phyloP scores from a whole-genome alignment of 2,113 vertebrate genomes.

The Tachuris rubrigastra region DNA sequence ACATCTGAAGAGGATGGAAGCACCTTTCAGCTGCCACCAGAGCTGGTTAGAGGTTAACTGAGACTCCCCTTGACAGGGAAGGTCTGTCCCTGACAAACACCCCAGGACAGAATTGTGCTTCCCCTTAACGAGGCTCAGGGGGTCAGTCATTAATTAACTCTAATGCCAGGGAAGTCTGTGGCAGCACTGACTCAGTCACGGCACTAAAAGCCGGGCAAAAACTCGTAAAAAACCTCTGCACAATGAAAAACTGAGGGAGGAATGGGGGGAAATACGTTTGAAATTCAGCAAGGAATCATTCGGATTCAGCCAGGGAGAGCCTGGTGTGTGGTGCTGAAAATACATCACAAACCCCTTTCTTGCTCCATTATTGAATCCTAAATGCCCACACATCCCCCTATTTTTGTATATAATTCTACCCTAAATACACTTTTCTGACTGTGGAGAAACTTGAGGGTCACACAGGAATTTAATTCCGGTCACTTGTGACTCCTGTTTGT shows the following conservation, averaged over 20 bases:
- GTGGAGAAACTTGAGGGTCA: not conserved
- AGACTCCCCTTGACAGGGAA: not conserved
- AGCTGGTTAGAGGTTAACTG: not conserved
- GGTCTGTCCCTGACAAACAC: not conserved
- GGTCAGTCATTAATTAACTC: not conserved
- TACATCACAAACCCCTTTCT: not conserved
- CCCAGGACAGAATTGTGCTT: not conserved
- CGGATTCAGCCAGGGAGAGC: not conserved
- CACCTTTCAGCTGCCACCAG: not conserved
- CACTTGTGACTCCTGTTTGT: not conserved
- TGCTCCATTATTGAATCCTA: not conserved
- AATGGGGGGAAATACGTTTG: rapidly evolving
- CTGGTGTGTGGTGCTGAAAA: not conserved
- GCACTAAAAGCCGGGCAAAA: not conserved
- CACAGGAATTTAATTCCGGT: not conserved
- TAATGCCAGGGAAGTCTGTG: not conserved
- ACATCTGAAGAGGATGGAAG: not conserved
- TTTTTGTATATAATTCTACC: not conserved
- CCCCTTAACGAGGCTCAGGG: not conserved
- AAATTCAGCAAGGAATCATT: not conserved
- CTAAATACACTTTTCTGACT: not conserved
- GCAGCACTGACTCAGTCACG: not conserved
- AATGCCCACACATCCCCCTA: rapidly evolving
- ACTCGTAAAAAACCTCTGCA: not conserved
- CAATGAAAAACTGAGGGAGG: not conserved